These are phyloP conservation scores for Rhabdomys dilectus DNA, from an alignment of 2,113 vertebrate species.

Conservation along the genomic window DNA sequence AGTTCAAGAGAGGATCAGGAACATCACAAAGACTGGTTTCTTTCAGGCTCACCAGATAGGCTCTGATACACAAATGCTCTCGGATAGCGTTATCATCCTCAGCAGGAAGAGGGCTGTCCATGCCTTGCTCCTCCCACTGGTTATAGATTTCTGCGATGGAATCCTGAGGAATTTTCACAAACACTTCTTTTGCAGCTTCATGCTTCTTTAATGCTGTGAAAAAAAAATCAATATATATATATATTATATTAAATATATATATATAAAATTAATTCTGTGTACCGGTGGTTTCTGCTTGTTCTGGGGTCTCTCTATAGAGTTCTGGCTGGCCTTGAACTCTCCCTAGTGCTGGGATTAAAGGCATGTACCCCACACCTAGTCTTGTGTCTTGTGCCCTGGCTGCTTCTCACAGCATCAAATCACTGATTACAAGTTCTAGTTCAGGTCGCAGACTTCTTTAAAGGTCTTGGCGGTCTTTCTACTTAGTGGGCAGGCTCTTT, in stretches of 20 bases:
- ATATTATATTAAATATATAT: conserved; percentile 59
- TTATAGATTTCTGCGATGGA: conserved; percentile 96
- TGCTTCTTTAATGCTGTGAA: conserved; percentile 95
- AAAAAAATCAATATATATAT: conserved; percentile 70
- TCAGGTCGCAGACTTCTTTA: background rate
- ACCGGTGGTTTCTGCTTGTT: background rate
- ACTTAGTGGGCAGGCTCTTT: background rate
- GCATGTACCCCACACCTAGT: background rate
- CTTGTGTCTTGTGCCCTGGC: background rate
- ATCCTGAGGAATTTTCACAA: conserved; percentile 97
- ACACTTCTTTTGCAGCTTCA: conserved; percentile 96
- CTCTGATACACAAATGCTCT: conserved; percentile 96
- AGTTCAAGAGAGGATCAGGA: conserved; percentile 8
- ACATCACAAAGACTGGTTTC: background rate
- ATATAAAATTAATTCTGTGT: background rate
- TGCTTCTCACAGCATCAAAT: conserved; percentile 14
- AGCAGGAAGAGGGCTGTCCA: conserved; percentile 91
- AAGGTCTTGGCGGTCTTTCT: conserved; percentile 7
- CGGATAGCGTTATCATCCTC: conserved; percentile 97
- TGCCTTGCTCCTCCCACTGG: conserved; percentile 93
- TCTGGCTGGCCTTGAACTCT: background rate
- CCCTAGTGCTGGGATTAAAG: background rate
- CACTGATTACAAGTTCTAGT: background rate
- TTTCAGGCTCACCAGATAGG: conserved; percentile 93
- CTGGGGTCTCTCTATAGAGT: background rate